phyloP scores from a whole-genome alignment of 2,113 vertebrate species.

The Glaucomys volans region DNA sequence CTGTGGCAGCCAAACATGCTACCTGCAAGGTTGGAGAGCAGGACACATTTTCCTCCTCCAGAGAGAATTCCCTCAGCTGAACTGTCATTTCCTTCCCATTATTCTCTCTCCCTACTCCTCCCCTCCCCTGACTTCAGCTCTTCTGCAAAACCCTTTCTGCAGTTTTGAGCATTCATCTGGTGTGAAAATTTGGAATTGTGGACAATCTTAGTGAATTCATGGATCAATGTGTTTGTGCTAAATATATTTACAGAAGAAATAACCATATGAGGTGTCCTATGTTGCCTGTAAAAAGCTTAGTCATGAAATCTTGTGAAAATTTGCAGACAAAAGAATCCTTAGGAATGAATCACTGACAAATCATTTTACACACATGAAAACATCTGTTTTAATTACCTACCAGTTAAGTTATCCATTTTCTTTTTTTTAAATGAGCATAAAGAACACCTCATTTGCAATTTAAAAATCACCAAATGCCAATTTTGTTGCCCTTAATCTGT shows the following conservation, averaged over 20 bases:
- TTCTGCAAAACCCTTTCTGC: constrained; percentile 55
- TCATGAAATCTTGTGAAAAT: constrained; percentile 44
- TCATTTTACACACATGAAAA: constrained; percentile 34
- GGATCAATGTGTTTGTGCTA: constrained; percentile 27
- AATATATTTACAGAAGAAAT: constrained; percentile 34
- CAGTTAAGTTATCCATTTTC: neutral
- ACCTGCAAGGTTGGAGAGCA: constrained; percentile 85
- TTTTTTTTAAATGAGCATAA: constrained; percentile 45
- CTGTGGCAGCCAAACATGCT: constrained; percentile 86
- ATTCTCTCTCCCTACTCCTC: constrained; percentile 3
- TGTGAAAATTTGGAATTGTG: constrained; percentile 34
- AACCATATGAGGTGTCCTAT: neutral
- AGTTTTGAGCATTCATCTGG: neutral
- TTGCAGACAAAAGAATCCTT: neutral
- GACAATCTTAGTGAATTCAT: constrained; percentile 17
- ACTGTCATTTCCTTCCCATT: constrained; percentile 69
- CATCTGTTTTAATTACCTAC: neutral
- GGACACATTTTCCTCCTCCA: constrained; percentile 65
- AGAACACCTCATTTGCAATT: neutral
- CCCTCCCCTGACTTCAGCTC: neutral
- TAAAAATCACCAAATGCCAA: constrained; percentile 1
- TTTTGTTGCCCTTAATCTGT: neutral
- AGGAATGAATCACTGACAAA: neutral
- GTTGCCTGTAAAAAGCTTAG: constrained; percentile 12
- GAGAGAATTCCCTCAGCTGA: constrained; percentile 68